phyloP scores from a whole-genome alignment of 2,888 invertebrate genomes.

The Willowsia nigromaculata region DNA sequence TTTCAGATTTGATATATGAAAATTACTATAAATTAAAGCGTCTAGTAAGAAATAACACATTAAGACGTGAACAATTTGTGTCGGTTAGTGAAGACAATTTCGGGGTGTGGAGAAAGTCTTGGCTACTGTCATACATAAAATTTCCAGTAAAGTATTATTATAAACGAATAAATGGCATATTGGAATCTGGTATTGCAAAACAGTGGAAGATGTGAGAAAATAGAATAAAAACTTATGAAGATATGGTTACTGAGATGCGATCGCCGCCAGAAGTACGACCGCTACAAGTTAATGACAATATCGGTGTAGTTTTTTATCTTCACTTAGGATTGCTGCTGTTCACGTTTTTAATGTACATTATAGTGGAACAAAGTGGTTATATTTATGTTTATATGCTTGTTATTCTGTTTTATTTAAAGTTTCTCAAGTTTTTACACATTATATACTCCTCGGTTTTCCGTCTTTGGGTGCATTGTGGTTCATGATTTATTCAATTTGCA shows the following conservation, averaged over 20 bases:
- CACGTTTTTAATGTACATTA: no score
- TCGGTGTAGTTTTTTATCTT: background rate
- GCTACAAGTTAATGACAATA: background rate
- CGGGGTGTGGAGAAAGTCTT: background rate
- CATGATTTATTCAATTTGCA: no score
- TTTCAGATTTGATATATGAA: background rate
- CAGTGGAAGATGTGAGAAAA: background rate
- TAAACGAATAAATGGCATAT: background rate
- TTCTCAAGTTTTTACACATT: no score
- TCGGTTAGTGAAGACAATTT: background rate
- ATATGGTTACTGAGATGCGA: background rate
- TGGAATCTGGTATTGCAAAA: background rate
- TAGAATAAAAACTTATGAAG: background rate
- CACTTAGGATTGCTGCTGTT: background rate
- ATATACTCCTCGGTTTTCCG: no score
- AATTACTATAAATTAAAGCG: background rate
- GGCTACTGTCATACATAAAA: background rate
- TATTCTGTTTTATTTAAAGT: no score
- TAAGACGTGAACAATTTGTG: background rate
- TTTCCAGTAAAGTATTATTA: background rate
- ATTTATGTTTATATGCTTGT: no score
- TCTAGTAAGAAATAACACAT: background rate
- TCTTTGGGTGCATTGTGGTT: no score
- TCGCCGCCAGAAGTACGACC: background rate
- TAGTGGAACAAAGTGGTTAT: no score